A percentile compares a stretch with the other conserved stretches of the same genome.
Evolutionary conservation across 2,797 vertebrate species (phyloP).

Genomic region (Erethizon dorsatum): DNA sequence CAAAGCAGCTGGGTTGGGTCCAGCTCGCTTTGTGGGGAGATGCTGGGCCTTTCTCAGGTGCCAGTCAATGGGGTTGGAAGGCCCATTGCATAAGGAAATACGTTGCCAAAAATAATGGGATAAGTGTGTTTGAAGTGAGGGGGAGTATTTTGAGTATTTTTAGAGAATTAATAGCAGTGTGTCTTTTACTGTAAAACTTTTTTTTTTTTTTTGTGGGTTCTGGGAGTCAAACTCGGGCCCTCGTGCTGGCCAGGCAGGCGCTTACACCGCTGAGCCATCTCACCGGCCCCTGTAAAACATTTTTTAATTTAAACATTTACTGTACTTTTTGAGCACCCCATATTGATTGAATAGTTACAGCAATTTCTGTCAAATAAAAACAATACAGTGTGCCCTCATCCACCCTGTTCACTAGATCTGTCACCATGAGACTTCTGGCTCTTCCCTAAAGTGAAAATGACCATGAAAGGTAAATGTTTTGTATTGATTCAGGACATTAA

Average conservation of each 20-base stretch:
- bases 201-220: too few species aligned
- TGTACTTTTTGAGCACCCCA: background rate
- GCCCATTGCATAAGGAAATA: background rate
- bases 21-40: too few species aligned
- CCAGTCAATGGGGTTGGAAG: background rate
- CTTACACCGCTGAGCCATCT: too few species aligned
- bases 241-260: too few species aligned
- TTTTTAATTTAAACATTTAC: background rate
- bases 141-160: background rate
- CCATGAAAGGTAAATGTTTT: background rate
- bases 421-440: background rate
- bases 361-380: background rate
- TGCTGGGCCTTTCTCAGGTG: background rate
- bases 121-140: background rate
- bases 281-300: background rate
- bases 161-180: background rate
- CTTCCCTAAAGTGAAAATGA: background rate
- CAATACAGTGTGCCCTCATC: background rate
- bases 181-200: background rate
- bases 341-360: background rate
- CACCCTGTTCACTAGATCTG: background rate
- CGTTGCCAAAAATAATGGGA: background rate
- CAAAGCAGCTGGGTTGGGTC: background rate
- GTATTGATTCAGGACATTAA: background rate
- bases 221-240: too few species aligned